These are phyloP conservation scores for Labia minor DNA, from an alignment of 2,888 invertebrate species.

Conservation along the genomic window DNA sequence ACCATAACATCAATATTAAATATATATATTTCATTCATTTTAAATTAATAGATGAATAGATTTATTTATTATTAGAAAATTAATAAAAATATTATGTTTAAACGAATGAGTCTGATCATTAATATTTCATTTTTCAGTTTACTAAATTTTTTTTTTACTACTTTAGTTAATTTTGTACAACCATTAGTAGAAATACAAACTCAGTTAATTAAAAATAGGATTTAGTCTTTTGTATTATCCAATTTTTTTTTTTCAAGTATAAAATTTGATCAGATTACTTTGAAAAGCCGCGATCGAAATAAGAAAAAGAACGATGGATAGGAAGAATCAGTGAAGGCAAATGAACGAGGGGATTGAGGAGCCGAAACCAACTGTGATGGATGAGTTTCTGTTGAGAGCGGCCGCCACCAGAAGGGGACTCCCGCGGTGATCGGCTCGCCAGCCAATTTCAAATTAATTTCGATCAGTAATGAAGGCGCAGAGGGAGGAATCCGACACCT, in stretches of 20 bases:
- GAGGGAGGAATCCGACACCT: not conserved
- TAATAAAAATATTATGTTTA: too few species aligned
- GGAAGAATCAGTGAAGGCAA: not conserved
- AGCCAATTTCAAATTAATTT: slow-evolving; percentile 2
- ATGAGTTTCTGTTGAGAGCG: slow-evolving; percentile 18
- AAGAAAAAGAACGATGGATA: slow-evolving; percentile 14
- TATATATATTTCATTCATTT: too few species aligned
- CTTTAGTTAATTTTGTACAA: not conserved
- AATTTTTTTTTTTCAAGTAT: slow-evolving; percentile 4
- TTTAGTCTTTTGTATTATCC: not conserved
- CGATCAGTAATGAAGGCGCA: slow-evolving; percentile 1
- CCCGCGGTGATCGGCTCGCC: not conserved
- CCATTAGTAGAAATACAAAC: not conserved
- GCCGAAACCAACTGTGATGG: slow-evolving; percentile 16
- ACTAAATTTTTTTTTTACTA: too few species aligned
- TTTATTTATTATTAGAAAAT: too few species aligned
- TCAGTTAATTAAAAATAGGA: not conserved
- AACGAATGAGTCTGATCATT: too few species aligned
- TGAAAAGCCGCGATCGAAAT: not conserved
- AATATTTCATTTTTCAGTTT: too few species aligned
- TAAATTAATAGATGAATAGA: too few species aligned
- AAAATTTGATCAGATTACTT: not conserved
- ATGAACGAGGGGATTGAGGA: not conserved
- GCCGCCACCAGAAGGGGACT: slow-evolving; percentile 7
- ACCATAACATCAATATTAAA: too few species aligned